Evolutionary conservation across 2,888 invertebrate genomes (phyloP), one percentile per base, ranked within the genome.

Genomic region (Diaperis boleti): DNA sequence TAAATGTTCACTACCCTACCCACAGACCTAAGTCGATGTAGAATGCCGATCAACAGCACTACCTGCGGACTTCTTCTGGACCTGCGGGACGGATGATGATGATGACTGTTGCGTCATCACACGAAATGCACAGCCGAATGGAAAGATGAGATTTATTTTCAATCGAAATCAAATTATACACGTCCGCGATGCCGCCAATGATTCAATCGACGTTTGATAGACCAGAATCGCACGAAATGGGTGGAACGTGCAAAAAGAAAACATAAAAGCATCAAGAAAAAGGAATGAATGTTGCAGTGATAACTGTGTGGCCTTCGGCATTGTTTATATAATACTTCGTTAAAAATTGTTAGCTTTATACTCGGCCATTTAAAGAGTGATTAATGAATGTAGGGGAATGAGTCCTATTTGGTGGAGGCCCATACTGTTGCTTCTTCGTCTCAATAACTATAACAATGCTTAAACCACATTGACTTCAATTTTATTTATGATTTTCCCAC

Each of bases 1-100:
- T 76, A 76, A 76, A 76, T 73, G 76, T 74, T 75, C 76, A 67
- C 69, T 66, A 69, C 71, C 73, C 71, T 69, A 69, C 71, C 72
- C 69, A 71, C 67, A 66, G 70, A 70, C 47, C 37, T 44, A 57
- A 52, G 41, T 41, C 45, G 22, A 39, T 37, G 35, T 57, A 47
- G 45, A 45, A 47, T 33, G 18, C 57, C 47, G 57, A 33, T 33
- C 47, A 37, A 57, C 47, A 47, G 45, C 47, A 56, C 56, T 44
- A 56, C 56, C 56, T 44, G 41, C 22, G 42, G 55, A 33, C 26
- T 26, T 29, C 42, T 39, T 37, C 37, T 52, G 37, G 39, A n/a
- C n/a, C n/a, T n/a, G n/a, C n/a, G n/a, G n/a, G n/a, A n/a, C n/a
- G n/a, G n/a, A n/a, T n/a, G n/a, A 18, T 39, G 52, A 49, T 49